Base-by-base conservation (phyloP, 2,113 vertebrate species). In the Notarius lentiginosus region DNA sequence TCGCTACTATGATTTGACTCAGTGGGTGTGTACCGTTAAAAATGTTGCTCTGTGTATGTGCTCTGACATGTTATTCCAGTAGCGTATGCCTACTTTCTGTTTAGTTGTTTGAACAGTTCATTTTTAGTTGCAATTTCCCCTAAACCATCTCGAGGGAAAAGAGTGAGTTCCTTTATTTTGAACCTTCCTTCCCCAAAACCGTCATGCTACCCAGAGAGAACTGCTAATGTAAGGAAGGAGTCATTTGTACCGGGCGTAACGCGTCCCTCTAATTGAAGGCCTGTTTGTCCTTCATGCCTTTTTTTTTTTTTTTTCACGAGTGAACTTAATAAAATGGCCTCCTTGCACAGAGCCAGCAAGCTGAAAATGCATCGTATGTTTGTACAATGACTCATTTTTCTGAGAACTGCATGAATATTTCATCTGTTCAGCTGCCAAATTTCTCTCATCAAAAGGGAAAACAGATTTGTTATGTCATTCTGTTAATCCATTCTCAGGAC, bases 351-450 rank as follows among this genome's bases (percentile, higher is more conserved):
- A 70, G 63, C 76, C 68, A 88, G 61, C 65, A 53, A 85, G 34
- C 70, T 63, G 30, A 55, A 82, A 85, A 73, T 83, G 70, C 82
- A 72, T 87, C 87, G 84, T 90, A 82, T 88, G 89, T 91, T 91
- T 87, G 85, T 75, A 61, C 79, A 87, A 75, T 91, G 77, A 91
- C 65, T 91, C 88, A 88, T 88, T 89, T 91, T 91, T 88, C 89
- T 70, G 66, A 88, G 82, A 88, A 84, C 65, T 82, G 47, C 53
- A 84, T 85, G 76, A 86, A 87, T 73, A 87, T 87, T 87, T 87
- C 85, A 85, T 88, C 68, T 60, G 47, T 70, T 84, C 61, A 77
- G 85, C 84, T 85, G 90, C 88, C 86, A 87, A 51, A 86, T 81
- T 85, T 84, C 82, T 70, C 47, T 84, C 81, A 82, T 84, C 83